Conservation (phyloP, 2,797 vertebrate species). For the Pipistrellus pipistrellus region DNA sequence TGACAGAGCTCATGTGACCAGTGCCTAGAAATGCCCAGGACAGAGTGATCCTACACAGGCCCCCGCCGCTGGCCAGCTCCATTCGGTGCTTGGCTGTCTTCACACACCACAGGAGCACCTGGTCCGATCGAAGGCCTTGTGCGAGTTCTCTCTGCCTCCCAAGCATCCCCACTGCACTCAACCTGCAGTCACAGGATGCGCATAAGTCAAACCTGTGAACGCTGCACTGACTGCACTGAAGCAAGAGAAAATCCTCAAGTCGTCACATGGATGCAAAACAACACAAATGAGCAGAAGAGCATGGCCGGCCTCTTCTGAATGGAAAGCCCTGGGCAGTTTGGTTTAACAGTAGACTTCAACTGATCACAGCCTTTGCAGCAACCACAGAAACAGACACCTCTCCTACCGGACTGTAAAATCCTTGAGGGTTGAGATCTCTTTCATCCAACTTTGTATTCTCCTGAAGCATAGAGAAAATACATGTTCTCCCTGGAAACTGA, state of each 20-base stretch:
- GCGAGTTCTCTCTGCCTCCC: neutral
- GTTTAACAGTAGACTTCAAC: neutral
- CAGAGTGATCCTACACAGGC: neutral
- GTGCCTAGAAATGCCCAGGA: neutral
- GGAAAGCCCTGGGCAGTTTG: neutral
- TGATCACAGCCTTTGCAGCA: constrained; percentile 13
- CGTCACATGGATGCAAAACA: neutral
- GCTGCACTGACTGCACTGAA: neutral
- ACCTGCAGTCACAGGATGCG: too few species aligned
- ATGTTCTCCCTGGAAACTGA: neutral
- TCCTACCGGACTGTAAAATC: neutral
- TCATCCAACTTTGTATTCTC: neutral
- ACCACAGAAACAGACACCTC: neutral
- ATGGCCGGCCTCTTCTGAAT: neutral
- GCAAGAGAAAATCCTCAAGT: neutral
- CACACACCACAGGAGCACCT: neutral
- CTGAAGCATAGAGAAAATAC: neutral
- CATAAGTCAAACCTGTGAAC: neutral
- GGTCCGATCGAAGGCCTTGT: neutral
- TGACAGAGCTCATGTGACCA: neutral
- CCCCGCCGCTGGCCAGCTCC: neutral
- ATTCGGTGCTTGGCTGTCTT: neutral
- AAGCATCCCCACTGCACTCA: neutral
- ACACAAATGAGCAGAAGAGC: neutral
- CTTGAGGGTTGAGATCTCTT: neutral